phyloP scores from a whole-genome alignment of 2,888 invertebrate species.

The Aleiodes testaceus region DNA sequence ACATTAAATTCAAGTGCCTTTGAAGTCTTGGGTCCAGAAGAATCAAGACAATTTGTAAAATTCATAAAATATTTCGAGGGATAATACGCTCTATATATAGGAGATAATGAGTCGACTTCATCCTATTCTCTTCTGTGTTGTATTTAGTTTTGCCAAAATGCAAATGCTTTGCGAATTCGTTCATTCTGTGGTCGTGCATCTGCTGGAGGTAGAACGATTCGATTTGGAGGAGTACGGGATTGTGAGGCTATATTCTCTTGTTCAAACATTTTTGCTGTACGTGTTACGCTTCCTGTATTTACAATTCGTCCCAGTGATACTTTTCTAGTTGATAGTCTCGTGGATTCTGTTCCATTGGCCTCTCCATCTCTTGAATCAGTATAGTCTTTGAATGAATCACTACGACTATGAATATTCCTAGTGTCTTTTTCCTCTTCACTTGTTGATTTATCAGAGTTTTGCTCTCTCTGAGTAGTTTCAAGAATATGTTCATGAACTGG shows the following conservation, averaged over 20 bases:
- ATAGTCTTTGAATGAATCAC: constrained; percentile 26
- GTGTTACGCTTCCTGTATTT: constrained; percentile 69
- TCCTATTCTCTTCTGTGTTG: no score
- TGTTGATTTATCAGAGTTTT: constrained; percentile 16
- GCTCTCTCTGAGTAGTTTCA: no score
- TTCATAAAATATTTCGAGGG: no score
- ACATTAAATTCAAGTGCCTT: no score
- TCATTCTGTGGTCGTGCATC: constrained; percentile 61
- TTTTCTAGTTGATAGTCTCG: constrained; percentile 58
- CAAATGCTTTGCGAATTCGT: constrained; percentile 72
- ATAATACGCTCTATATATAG: no score
- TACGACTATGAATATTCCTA: constrained; percentile 20
- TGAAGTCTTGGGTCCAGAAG: no score
- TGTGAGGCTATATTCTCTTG: constrained; percentile 56
- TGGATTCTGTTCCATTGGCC: constrained; percentile 55
- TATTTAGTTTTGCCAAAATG: constrained; percentile 67
- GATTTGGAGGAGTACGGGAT: constrained; percentile 43
- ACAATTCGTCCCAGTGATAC: constrained; percentile 50
- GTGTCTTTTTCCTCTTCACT: neutral
- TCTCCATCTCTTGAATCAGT: constrained; percentile 54
- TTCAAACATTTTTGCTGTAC: constrained; percentile 69
- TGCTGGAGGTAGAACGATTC: constrained; percentile 49
- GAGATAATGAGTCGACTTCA: no score
- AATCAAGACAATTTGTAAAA: no score
- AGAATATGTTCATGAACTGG: no score